Evolutionary conservation across 2,888 invertebrate genomes (phyloP).

Genomic region (Hoplodrina ambigua): DNA sequence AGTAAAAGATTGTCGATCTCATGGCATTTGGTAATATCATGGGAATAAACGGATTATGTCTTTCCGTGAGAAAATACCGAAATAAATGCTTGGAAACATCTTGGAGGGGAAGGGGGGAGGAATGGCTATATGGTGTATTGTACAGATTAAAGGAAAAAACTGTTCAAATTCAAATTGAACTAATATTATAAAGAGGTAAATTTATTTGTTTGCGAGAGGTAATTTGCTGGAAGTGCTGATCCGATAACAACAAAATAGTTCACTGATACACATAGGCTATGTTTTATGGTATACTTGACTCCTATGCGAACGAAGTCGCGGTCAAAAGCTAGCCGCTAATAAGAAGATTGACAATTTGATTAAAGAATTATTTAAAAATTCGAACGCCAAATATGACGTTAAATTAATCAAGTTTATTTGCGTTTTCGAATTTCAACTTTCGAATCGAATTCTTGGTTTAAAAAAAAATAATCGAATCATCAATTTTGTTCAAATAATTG

Average conservation of each 20-base stretch:
- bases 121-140: not conserved
- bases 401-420: constrained; percentile 17
- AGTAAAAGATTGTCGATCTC: constrained; percentile 43
- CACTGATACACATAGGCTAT: too few species aligned
- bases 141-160: not conserved
- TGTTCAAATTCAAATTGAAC: too few species aligned
- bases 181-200: not conserved
- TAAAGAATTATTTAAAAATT: constrained; percentile 7
- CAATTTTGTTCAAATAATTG: constrained; percentile 52
- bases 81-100: constrained; percentile 38
- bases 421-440: constrained; percentile 46
- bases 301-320: not conserved
- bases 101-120: constrained; percentile 2
- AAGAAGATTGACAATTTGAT: not conserved
- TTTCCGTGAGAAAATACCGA: constrained; percentile 51
- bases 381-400: not conserved
- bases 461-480: constrained; percentile 19
- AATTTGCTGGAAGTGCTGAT: not conserved
- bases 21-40: constrained; percentile 49
- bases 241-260: not conserved
- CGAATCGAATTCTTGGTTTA: constrained; percentile 16
- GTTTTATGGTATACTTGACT: not conserved
- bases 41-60: constrained; percentile 43
- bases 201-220: not conserved
- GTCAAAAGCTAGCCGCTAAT: not conserved